Base-by-base conservation (phyloP, 2,888 invertebrate species). In the Machimus atricapillus region DNA sequence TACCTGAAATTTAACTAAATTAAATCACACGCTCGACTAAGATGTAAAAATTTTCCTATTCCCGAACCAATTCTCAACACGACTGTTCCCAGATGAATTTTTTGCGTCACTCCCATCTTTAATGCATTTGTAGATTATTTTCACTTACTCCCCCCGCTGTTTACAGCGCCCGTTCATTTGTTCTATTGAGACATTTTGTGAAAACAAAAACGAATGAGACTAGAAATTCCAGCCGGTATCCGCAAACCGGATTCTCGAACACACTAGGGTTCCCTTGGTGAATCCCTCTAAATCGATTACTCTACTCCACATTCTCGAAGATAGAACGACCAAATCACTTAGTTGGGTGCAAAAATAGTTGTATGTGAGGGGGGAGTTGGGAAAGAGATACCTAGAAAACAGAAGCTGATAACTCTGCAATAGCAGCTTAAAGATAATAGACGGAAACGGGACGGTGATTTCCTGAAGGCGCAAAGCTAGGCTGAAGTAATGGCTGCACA, bases 81-180 rank as follows among this genome's bases (percentile, higher is more conserved):
- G 40, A 78, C 43, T 78, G 46, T 19, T 78, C 76, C 76, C 37
- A 37, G 76, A 76, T 76, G 76, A 76, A 76, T 37, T 37, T 16
- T 76, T 76, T 76, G 37, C 37, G 34, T 37, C 76, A 37, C 37
- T 76, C 16, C 76, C 37, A 37, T 37, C 76, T 76, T 76, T 76
- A 76, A 76, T 46, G 79, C 46, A 87, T 87, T 87, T 87, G 86
- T 86, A 86, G 86, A 86, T 87, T 87, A 87, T 86, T 87, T 87
- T 87, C 87, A 87, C 82, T 86, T 86, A 81, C 73, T 31, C 86
- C 86, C 40, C 76, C 79, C 52, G 43, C 79, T 23, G 43, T 12
- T 79, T 79, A 46, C 43, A 79, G 40, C 43, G 27, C 79, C 43
- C 79, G 43, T 79, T 79, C 79, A 79, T 79, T 46, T 46, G 43